These are phyloP conservation scores for Nasonovia ribisnigri DNA, from an alignment of 2,888 invertebrate species.

Conservation along the genomic window DNA sequence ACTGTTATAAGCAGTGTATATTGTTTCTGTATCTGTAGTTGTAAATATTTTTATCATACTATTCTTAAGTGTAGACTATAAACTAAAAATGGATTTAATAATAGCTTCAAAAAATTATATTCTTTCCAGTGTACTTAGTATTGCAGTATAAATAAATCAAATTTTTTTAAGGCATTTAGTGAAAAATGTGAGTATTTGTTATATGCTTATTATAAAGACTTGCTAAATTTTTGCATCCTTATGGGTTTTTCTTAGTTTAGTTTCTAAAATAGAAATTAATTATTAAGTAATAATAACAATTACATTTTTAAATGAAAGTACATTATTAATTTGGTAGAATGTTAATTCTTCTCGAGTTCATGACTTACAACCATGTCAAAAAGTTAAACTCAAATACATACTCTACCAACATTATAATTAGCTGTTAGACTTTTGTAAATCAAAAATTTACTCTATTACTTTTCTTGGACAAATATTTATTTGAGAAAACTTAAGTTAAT, in stretches of 20 bases:
- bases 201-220: neutral
- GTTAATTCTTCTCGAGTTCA: neutral
- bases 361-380: neutral
- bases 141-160: neutral
- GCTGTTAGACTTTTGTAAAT: neutral
- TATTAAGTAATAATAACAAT: neutral
- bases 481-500: neutral
- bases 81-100: neutral
- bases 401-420: neutral
- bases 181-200: neutral
- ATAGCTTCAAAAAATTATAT: neutral
- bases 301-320: neutral
- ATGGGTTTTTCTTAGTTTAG: neutral
- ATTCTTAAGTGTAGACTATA: neutral
- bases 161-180: neutral
- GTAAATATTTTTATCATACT: neutral
- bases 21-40: neutral
- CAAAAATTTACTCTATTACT: neutral
- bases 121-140: neutral
- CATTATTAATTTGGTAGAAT: neutral
- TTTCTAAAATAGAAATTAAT: neutral
- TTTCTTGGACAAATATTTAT: neutral
- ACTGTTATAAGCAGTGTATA: neutral
- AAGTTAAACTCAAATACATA: neutral
- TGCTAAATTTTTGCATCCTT: neutral